Evolutionary conservation across 2,888 invertebrate species (phyloP), one percentile per base, ranked within the genome.

Genomic region (Arctia plantaginis): DNA sequence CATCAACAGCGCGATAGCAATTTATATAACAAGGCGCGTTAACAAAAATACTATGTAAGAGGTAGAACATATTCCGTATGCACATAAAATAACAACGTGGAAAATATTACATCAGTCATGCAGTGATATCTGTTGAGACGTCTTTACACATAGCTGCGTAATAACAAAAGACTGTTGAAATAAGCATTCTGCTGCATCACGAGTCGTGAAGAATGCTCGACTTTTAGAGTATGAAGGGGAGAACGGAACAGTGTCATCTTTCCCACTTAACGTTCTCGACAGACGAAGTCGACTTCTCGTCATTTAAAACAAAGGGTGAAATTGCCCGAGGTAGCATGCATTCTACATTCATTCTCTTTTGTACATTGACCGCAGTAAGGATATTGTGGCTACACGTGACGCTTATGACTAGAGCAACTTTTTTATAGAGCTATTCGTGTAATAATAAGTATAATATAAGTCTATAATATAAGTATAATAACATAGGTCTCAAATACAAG

Each of bases 271-370:
- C 82, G 86, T 89, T 87, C 89, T 90, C 84, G 79, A 88, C 85
- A 85, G 85, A 86, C 82, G 87, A 90, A 91, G 91, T 90, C 89
- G 89, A 90, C 91, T 90, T 86, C 90, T 91, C 90, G 90, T 93
- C 91, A 93, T 93, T 94, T 93, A 90, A 91, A 92, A 95, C 94
- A 94, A 94, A 93, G 91, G 93, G 86, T 90, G 88, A 92, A 93
- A 93, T 92, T 90, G 92, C 92, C 90, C 85, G 89, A 82, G 92
- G 92, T 88, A 82, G 88, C 88, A 82, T 88, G 88, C 87, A 89
- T 88, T 90, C 90, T 82, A 76, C 71, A 83, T 83, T 85, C 87
- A 80, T 88, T 89, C 89, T 88, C 86, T 81, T 80, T 85, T 91
- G 91, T 89, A 81, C 92, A 85, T 91, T 94, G 93, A 94, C 94